Conservation (phyloP, 2,888 invertebrate species). For the Rhagonycha fulva region DNA sequence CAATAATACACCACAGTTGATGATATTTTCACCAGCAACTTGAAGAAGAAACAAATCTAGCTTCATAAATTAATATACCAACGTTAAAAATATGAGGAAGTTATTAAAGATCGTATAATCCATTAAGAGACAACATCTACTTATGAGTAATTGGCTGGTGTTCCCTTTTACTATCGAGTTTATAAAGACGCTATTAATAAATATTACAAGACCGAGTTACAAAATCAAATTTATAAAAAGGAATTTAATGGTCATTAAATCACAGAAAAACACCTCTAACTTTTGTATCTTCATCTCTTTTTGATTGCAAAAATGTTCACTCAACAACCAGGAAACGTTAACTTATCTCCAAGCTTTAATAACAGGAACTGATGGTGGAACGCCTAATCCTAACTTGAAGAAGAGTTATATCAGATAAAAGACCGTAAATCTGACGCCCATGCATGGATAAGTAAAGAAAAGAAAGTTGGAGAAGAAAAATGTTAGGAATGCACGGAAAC, state of each 20-base stretch:
- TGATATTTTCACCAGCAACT: not conserved
- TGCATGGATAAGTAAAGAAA: not conserved
- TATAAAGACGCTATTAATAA: not conserved
- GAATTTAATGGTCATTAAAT: not conserved
- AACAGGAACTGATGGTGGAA: not conserved
- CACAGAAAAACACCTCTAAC: too few relatives aligned
- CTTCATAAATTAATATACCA: not conserved
- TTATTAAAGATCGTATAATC: not conserved
- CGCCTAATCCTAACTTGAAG: not conserved
- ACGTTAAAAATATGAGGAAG: constrained; percentile 1
- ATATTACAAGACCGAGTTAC: not conserved
- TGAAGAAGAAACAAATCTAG: not conserved
- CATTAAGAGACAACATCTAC: not conserved
- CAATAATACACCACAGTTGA: not conserved
- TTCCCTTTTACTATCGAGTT: not conserved
- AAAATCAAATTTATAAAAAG: not conserved
- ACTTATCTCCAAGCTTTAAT: not conserved
- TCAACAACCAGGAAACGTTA: not conserved
- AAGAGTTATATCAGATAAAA: not conserved
- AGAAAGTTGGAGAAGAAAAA: not conserved
- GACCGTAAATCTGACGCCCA: not conserved
- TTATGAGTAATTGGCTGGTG: constrained; percentile 1
- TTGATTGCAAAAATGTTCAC: not conserved
- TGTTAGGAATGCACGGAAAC: not conserved
- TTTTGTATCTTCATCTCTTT: not conserved